phyloP scores from a whole-genome alignment of 2,888 invertebrate genomes.

The Apamea anceps region DNA sequence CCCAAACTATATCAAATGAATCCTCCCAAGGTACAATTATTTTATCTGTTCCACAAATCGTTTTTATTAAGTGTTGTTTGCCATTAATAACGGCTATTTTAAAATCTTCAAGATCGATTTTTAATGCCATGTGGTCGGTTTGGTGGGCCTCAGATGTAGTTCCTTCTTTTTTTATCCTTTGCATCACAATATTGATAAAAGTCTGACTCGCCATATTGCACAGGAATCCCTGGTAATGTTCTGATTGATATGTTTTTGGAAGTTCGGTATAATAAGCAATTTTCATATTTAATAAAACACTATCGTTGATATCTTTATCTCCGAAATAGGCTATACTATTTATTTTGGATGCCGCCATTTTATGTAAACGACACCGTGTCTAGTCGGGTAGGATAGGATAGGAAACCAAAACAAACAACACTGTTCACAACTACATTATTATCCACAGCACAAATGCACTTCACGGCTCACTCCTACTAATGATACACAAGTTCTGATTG shows the following conservation, averaged over 20 bases:
- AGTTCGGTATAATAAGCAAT: constrained; percentile 27
- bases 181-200: constrained; percentile 30
- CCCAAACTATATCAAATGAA: constrained; percentile 43
- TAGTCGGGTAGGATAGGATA: background rate
- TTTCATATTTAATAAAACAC: constrained; percentile 10
- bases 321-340: background rate
- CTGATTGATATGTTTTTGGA: background rate
- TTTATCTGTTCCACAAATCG: constrained; percentile 20
- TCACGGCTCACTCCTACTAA: background rate
- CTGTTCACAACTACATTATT: constrained; percentile 8
- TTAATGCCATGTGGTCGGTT: constrained; percentile 1
- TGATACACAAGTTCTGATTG: background rate
- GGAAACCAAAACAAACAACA: constrained; percentile 30
- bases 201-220: constrained; percentile 27
- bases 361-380: constrained; percentile 6
- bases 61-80: constrained; percentile 34
- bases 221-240: background rate
- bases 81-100: constrained; percentile 20
- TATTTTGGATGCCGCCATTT: constrained; percentile 33
- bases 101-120: constrained; percentile 21
- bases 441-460: constrained; percentile 18
- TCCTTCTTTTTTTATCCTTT: constrained; percentile 4
- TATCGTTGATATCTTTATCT: constrained; percentile 19
- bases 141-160: background rate
- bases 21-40: constrained; percentile 44